A percentile compares a stretch with the other conserved stretches of the same genome.
These are phyloP conservation scores for Ecdyonurus torrentis DNA, from an alignment of 2,888 invertebrate genomes.

Conservation along the genomic window DNA sequence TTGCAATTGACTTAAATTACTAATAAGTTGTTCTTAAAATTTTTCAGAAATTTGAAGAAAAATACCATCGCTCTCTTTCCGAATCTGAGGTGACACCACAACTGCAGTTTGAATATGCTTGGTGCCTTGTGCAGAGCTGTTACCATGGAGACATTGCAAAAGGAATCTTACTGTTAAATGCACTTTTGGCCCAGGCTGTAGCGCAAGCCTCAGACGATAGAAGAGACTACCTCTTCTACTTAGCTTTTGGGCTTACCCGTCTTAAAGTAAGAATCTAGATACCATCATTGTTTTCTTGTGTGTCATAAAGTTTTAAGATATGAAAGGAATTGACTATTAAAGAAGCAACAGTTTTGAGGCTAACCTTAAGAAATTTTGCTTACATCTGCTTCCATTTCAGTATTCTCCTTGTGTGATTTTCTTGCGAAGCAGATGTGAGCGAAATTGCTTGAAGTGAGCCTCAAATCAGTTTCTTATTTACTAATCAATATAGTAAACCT, in stretches of 20 bases:
- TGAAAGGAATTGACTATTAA: no score
- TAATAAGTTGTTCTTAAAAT: no score
- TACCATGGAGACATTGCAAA: conserved; percentile 78
- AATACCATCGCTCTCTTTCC: conserved; percentile 66
- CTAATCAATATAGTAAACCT: no score
- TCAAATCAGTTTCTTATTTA: no score
- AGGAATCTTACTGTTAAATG: conserved; percentile 79
- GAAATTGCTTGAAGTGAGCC: no score
- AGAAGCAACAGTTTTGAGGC: no score
- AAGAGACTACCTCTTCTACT: conserved; percentile 87
- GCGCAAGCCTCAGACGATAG: conserved; percentile 53
- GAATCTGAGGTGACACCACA: conserved; percentile 57
- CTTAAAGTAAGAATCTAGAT: conserved; percentile 49
- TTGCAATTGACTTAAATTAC: no score
- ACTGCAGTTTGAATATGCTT: conserved; percentile 90
- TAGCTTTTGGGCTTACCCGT: conserved; percentile 84
- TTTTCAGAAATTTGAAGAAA: conserved; percentile 73
- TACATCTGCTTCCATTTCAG: no score
- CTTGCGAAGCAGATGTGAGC: no score
- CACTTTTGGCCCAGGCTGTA: conserved; percentile 35
- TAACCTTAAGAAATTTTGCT: no score
- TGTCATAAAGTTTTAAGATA: no score
- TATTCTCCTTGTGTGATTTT: no score
- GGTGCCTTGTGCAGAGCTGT: conserved; percentile 80
- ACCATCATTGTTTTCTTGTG: background rate